Evolutionary conservation across 2,113 vertebrate species (phyloP).

Genomic region (Ophiodon elongatus): DNA sequence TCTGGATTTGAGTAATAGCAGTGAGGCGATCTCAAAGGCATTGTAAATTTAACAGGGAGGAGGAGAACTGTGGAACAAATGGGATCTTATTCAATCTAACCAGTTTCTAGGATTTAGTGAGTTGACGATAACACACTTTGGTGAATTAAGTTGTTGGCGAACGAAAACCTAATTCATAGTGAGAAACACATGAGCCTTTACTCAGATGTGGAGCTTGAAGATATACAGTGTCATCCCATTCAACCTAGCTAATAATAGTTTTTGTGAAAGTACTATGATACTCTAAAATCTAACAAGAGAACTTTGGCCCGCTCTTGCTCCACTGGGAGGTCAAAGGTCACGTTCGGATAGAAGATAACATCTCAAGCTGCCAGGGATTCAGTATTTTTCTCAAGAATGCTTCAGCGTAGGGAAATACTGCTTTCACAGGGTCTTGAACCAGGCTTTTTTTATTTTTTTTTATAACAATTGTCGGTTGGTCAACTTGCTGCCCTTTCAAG

Average conservation of each 20-base stretch:
- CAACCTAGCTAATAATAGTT: neutral
- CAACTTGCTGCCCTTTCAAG: constrained; percentile 22
- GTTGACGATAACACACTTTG: constrained; percentile 34
- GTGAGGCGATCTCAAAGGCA: constrained; percentile 61
- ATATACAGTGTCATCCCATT: neutral
- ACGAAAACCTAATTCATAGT: constrained; percentile 23
- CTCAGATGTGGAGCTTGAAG: constrained; percentile 24
- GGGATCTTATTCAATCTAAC: constrained; percentile 66
- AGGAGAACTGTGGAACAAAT: constrained; percentile 67
- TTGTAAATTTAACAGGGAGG: constrained; percentile 66
- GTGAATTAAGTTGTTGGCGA: constrained; percentile 21
- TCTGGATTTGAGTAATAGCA: constrained; percentile 69
- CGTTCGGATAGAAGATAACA: neutral
- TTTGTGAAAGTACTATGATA: neutral
- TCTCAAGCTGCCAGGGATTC: neutral
- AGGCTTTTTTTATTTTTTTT: neutral
- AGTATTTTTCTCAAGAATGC: neutral
- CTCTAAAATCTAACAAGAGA: neutral
- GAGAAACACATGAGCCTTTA: constrained; percentile 6
- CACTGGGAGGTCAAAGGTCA: constrained; percentile 36
- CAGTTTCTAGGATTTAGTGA: constrained; percentile 49
- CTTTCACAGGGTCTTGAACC: constrained; percentile 29
- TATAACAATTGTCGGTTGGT: constrained; percentile 10
- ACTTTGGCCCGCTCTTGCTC: neutral
- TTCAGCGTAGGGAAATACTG: constrained; percentile 20